These are phyloP conservation scores for Pseudomyrmex concolor DNA, from an alignment of 1,140 invertebrate genomes.

Conservation along the genomic window DNA sequence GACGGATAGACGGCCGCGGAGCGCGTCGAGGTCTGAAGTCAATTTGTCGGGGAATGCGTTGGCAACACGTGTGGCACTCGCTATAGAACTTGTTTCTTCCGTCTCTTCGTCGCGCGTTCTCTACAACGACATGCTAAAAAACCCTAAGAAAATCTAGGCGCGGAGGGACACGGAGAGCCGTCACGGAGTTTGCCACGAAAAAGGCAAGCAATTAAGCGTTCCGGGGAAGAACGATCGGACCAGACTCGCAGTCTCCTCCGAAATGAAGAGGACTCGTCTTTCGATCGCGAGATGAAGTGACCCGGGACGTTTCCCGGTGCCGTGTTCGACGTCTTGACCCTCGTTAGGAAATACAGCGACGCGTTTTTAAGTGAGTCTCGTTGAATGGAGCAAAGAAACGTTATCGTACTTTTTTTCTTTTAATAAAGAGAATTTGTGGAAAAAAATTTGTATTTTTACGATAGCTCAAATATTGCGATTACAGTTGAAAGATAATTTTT, in stretches of 20 bases:
- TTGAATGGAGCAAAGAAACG: not conserved
- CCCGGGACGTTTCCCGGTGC: not conserved
- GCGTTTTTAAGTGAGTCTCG: not conserved
- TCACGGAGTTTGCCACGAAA: constrained; percentile 45
- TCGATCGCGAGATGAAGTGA: constrained; percentile 7
- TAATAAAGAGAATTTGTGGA: not conserved
- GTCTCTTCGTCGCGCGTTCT: constrained; percentile 36
- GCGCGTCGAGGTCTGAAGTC: constrained; percentile 83
- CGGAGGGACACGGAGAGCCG: not conserved
- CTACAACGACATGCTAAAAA: constrained; percentile 55
- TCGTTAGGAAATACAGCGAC: not conserved
- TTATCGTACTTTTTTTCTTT: not conserved
- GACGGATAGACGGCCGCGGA: constrained; percentile 54
- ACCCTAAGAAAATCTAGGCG: constrained; percentile 51
- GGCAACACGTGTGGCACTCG: constrained; percentile 80
- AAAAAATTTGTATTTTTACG: not conserved
- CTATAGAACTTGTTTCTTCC: constrained; percentile 41
- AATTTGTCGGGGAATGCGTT: constrained; percentile 85
- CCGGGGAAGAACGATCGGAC: constrained; percentile 46
- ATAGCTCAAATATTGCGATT: not conserved
- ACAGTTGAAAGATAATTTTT: too few relatives aligned
- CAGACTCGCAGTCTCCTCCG: constrained; percentile 77
- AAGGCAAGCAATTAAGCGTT: constrained; percentile 72
- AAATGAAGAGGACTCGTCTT: constrained; percentile 41
- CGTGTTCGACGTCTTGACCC: constrained; percentile 13